Percentiles rank a stretch among this genome's conserved stretches.
These are phyloP conservation scores for Ptychoptera contaminata DNA, from an alignment of 2,888 invertebrate genomes.

Conservation along the genomic window DNA sequence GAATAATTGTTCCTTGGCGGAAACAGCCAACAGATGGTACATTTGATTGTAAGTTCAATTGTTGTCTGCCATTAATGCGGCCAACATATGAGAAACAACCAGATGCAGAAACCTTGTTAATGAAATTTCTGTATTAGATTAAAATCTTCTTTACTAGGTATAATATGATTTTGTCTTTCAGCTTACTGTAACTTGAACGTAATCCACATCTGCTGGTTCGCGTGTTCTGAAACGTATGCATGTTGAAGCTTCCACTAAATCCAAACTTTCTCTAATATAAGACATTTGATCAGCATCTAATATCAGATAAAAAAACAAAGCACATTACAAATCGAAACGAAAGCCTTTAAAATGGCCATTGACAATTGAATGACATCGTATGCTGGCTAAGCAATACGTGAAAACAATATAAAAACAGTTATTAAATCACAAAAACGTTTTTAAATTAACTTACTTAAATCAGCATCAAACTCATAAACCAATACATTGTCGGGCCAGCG, in stretches of 20 bases:
- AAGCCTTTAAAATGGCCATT: too few species aligned
- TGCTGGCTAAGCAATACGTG: too few species aligned
- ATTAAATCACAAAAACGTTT: too few species aligned
- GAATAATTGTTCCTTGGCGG: slow-evolving; percentile 41
- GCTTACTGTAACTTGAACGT: neutral
- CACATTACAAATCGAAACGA: too few species aligned
- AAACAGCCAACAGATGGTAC: slow-evolving; percentile 22
- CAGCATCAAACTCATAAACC: slow-evolving; percentile 45
- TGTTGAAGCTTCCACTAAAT: neutral
- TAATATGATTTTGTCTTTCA: too few species aligned
- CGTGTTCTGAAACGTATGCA: neutral
- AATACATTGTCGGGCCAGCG: slow-evolving; percentile 50
- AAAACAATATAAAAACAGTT: too few species aligned
- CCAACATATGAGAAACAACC: slow-evolving; percentile 71
- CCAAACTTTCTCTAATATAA: neutral
- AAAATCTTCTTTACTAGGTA: neutral
- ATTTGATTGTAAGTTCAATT: slow-evolving; percentile 19
- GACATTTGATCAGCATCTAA: neutral
- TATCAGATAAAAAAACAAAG: too few species aligned
- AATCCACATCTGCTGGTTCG: neutral
- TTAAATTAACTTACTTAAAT: slow-evolving; percentile 23
- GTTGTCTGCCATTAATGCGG: slow-evolving; percentile 31
- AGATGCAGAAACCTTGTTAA: slow-evolving; percentile 27
- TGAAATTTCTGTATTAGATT: neutral
- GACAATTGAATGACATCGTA: too few species aligned